Evolutionary conservation across 2,888 invertebrate genomes (phyloP).

Genomic region (Diarsia dahlii): DNA sequence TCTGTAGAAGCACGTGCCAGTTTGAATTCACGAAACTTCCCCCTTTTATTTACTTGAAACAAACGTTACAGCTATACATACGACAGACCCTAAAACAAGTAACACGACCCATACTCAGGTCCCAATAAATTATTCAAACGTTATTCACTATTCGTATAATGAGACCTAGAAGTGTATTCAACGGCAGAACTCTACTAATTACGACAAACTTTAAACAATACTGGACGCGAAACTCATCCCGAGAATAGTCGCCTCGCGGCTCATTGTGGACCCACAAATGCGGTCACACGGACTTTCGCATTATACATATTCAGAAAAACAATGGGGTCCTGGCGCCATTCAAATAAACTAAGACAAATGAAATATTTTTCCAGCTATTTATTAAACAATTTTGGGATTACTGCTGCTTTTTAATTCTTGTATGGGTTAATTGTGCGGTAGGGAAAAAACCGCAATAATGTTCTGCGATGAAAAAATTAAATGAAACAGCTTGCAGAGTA

Average conservation of each 20-base stretch:
- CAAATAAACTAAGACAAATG: slow-evolving; percentile 86
- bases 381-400: slow-evolving; percentile 33
- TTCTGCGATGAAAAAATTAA: neutral
- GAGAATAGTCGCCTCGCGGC: slow-evolving; percentile 85
- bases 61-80: slow-evolving; percentile 2
- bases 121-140: slow-evolving; percentile 68
- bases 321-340: slow-evolving; percentile 86
- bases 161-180: slow-evolving; percentile 88
- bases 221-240: slow-evolving; percentile 90
- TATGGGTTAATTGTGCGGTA: neutral
- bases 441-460: neutral
- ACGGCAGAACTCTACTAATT: slow-evolving; percentile 88
- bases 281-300: slow-evolving; percentile 87
- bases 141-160: slow-evolving; percentile 80
- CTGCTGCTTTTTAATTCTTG: slow-evolving; percentile 15
- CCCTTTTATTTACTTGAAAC: neutral
- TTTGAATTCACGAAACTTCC: neutral
- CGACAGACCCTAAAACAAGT: slow-evolving; percentile 15
- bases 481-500: neutral
- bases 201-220: slow-evolving; percentile 91
- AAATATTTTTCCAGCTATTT: slow-evolving; percentile 78
- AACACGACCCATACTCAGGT: slow-evolving; percentile 35
- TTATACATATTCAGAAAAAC: slow-evolving; percentile 90
- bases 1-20: neutral
- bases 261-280: slow-evolving; percentile 88